Base-by-base conservation (phyloP, 2,888 invertebrate species). In the Marronus borbonicus region DNA sequence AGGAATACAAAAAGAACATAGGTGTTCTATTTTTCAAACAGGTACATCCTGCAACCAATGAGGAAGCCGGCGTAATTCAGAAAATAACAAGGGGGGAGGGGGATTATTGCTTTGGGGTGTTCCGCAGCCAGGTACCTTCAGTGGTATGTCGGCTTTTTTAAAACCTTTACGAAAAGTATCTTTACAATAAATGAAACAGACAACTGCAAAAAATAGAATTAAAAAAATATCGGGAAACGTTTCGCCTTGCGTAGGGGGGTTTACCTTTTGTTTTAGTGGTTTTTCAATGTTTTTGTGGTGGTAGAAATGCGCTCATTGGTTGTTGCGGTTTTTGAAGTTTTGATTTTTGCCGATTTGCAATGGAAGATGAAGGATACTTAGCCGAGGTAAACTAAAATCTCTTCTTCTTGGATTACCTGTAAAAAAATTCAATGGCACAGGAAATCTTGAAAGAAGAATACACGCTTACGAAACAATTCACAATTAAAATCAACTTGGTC, bases 11-110 rank as follows among this genome's bases (percentile, higher is more conserved):
- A 82, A 83, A 81, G 82, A 82, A 80, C 77, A 79, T 80, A 80
- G 83, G 80, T 83, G 84, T 84, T 84, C 83, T 82, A 85, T 81
- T 83, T 69, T 85, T 83, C 76, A 80, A 83, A 79, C 84, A 83
- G 83, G 83, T 82, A 82, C 39, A 31, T 66, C 17, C 75, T 58
- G 50, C 83, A 82, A 83, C 88, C 88, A 88, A 88, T 88, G 81
- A 86, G 85, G 85, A 20, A 24, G 44, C 81, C 81, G 84, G 83
- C 81, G 52, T 85, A 85, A 86, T 86, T 84, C 84, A 83, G 83
- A 77, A 80, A 83, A 81, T 82, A 86, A 85, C 83, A 84, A 86
- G 86, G 86, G 83, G 81, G 79, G 77, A 80, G 52, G 52, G 52
- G 52, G 52, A 52, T 52, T 52, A 52, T 52, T 52, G 52, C 52